Base-by-base conservation (phyloP, 2,113 vertebrate species). In the Hemiprocne comata region DNA sequence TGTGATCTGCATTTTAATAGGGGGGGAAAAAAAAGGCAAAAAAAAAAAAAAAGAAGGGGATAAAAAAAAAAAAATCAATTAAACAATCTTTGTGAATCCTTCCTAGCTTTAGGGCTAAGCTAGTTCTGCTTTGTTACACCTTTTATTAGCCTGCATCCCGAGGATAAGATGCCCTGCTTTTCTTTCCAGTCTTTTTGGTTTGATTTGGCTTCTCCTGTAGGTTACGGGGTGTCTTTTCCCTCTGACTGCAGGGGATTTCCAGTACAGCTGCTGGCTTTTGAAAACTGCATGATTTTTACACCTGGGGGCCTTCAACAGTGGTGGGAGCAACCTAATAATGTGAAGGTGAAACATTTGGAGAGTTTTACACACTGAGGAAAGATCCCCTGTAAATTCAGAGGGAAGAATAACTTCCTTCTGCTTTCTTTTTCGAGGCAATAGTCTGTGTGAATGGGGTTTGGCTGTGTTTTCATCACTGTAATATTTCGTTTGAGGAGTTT, bases 1-100 rank as follows among this genome's bases (percentile, higher is more conserved):
- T 96, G 96, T 97, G 95, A 98, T 97, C 98, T 98, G 98, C 98
- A 98, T 98, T 67, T 98, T 98, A 98, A 98, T 98, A 92, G 17
- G 18, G 46, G 11, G 46, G 46, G 46, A 19, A 11, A 21, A 11
- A 21, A 11, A 48, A 48, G 46, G 21, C 46, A 48, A 48, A 48
- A 48, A 48, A 73, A 92, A 80, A 28, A 48, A 19, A 44, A 44
- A 44, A 15, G n/a, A n/a, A n/a, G n/a, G n/a, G n/a, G n/a, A n/a
- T n/a, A 80, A 28, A 48, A 19, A 20, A 21, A 48, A 48, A 93
- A 97, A 98, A 98, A 98, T 98, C 98, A 98, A 98, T 98, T 98
- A 97, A 98, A 98, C 96, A 96, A 98, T 98, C 97, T 98, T 94
- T 93, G 91, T 44, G 94, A 95, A 96, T 77, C 97, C 95, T 95